Conservation (phyloP, 2,797 vertebrate species). For the Dryobates pubescens region DNA sequence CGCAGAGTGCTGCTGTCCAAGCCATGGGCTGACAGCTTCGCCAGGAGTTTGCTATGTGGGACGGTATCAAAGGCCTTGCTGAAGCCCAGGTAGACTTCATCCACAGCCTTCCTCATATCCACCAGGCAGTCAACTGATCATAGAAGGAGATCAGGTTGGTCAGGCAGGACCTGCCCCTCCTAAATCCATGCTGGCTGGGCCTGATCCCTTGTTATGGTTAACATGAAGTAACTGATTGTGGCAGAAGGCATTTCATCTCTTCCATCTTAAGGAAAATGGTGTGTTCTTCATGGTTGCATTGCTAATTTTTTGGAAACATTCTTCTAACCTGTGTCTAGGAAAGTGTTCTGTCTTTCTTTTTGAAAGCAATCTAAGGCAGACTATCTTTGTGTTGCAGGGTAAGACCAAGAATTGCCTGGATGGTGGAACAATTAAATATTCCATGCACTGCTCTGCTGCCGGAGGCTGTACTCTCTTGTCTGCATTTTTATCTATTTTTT, state of each 20-base stretch:
- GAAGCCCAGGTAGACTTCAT: too few species aligned
- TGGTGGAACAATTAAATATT: constrained; percentile 1
- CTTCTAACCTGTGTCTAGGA: background rate
- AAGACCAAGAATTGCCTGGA: background rate
- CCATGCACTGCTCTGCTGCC: background rate
- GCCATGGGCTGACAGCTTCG: too few species aligned
- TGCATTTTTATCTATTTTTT: background rate
- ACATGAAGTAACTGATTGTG: background rate
- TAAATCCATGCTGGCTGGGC: too few species aligned
- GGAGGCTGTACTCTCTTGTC: background rate
- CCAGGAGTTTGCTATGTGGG: too few species aligned
- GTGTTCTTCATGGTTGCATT: background rate
- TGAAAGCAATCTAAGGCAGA: background rate
- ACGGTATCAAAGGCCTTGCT: too few species aligned
- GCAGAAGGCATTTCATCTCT: background rate
- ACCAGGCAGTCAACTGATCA: too few species aligned
- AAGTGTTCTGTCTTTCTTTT: background rate
- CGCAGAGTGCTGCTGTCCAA: too few species aligned
- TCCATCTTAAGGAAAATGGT: background rate
- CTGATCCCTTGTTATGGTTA: background rate
- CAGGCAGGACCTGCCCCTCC: too few species aligned
- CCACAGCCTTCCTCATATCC: too few species aligned
- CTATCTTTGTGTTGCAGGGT: background rate
- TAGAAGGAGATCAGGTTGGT: too few species aligned
- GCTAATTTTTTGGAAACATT: background rate